Conservation (phyloP, 2,797 vertebrate genomes). For the Naso thynnoides region DNA sequence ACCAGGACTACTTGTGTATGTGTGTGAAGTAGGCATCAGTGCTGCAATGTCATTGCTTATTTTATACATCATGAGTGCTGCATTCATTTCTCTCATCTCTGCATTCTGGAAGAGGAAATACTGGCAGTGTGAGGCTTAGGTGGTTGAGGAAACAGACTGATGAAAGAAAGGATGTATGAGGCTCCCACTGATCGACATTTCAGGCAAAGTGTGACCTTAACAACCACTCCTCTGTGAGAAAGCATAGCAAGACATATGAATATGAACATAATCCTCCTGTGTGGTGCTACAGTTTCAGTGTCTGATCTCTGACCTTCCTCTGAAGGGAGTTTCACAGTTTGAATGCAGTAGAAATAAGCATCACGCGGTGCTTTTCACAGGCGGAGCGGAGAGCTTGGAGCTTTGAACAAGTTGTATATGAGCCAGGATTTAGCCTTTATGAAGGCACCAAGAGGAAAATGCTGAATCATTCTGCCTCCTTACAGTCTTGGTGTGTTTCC, state of each 20-base stretch:
- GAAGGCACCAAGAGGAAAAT: constrained; percentile 50
- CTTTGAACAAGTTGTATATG: constrained; percentile 31
- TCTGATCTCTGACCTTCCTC: constrained; percentile 38
- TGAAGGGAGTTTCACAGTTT: constrained; percentile 13
- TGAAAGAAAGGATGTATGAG: not conserved
- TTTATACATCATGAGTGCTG: not conserved
- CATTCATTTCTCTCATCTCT: not conserved
- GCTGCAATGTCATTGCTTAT: constrained; percentile 37
- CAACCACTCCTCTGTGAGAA: not conserved
- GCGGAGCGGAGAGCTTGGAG: constrained; percentile 28
- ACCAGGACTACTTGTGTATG: constrained; percentile 14
- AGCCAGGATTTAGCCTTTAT: constrained; percentile 53
- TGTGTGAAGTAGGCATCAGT: constrained; percentile 26
- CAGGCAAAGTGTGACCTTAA: constrained; percentile 18
- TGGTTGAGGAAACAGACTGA: not conserved
- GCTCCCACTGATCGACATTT: not conserved
- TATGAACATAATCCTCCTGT: not conserved
- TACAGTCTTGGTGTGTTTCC: constrained; percentile 58
- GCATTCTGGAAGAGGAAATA: not conserved
- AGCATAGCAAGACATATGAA: not conserved
- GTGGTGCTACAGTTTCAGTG: constrained; percentile 4
- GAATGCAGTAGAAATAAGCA: constrained; percentile 50
- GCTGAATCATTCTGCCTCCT: constrained; percentile 75
- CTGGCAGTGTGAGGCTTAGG: not conserved
- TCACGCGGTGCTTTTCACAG: constrained; percentile 51